These are phyloP conservation scores for Sminthurinus signatus DNA, from an alignment of 1,140 invertebrate species.

Conservation along the genomic window DNA sequence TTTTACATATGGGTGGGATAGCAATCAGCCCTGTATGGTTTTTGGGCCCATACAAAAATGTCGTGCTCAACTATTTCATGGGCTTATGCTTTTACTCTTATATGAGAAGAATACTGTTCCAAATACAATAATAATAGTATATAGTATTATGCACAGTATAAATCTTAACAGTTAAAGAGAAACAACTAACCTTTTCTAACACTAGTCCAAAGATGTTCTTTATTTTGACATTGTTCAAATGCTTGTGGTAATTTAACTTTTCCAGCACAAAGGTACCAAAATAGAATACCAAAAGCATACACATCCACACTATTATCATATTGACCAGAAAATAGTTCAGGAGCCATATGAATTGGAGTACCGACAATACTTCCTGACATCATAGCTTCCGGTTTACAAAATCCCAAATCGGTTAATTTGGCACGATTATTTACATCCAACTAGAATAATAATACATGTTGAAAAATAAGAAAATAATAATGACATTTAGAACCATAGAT, in stretches of 20 bases:
- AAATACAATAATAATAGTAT: too few relatives aligned
- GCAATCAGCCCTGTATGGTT: too few relatives aligned
- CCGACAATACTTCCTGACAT: conserved; percentile 81
- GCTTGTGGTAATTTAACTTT: conserved; percentile 68
- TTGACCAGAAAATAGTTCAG: conserved; percentile 71
- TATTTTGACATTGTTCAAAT: conserved; percentile 80
- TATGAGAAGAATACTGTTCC: too few relatives aligned
- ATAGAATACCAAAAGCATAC: conserved; percentile 84
- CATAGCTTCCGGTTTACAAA: conserved; percentile 86
- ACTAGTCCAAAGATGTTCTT: conserved; percentile 78
- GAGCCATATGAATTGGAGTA: conserved; percentile 88
- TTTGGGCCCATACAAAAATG: too few relatives aligned
- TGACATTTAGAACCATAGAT: neutral
- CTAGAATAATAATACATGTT: conserved; percentile 44
- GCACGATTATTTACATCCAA: conserved; percentile 67
- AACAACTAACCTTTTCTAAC: conserved; percentile 64
- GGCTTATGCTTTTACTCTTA: too few relatives aligned
- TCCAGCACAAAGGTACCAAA: conserved; percentile 85
- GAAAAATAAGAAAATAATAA: neutral
- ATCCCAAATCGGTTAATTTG: conserved; percentile 81
- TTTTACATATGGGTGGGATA: too few relatives aligned
- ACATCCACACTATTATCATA: conserved; percentile 84
- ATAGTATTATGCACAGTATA: neutral
- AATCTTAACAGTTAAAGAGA: conserved; percentile 2
- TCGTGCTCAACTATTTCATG: too few relatives aligned